Base-by-base conservation (phyloP, 2,797 vertebrate genomes). In the Alosa sapidissima region DNA sequence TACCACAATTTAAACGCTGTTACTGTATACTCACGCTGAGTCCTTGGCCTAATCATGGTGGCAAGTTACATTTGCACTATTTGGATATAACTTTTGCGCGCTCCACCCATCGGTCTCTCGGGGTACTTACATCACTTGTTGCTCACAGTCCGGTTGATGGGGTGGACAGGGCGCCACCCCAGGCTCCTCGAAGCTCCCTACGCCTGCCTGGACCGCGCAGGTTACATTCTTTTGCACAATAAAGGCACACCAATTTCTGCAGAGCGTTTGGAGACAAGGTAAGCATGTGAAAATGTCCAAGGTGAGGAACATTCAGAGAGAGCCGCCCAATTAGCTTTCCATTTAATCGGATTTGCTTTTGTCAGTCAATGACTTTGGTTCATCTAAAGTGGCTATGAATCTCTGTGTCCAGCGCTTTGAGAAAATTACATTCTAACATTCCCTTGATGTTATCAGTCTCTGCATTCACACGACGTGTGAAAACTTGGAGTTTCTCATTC, bases 211-310 rank as follows among this genome's bases (percentile, higher is more conserved):
- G 91, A 99, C 98, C 0, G 97, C 93, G 90, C 98, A 99, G 93
- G 95, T 99, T 92, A 98, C 97, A 89, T 98, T 99, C 94, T 93
- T 98, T 89, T 96, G 97, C 91, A 98, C 97, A 28, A 99, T 96
- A 92, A 96, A 96, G 83, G 98, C 98, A 90, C 98, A 99, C 98
- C 98, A 98, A 93, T 99, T 99, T 94, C 98, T 99, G 92, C 10
- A 75, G 84, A 84, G 54, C 83, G 41, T 45, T 9, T 19, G 16
- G 4, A 78, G 36, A 78, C 41, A 19, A 47, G 41, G 72, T 47
- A 78, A 78, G 19, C 6, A 78, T 45, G 60, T 24, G 24, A 28
- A 58, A 65, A 65, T 28, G 60, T 19, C 36, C 7, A 78, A 41
- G 41, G 36, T 45, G 19, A 78, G 72, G 1, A 78, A 45, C 13